Evolutionary conservation across 2,888 invertebrate species (phyloP), one percentile per base, ranked within the genome.

Genomic region (Eristalis tenax): DNA sequence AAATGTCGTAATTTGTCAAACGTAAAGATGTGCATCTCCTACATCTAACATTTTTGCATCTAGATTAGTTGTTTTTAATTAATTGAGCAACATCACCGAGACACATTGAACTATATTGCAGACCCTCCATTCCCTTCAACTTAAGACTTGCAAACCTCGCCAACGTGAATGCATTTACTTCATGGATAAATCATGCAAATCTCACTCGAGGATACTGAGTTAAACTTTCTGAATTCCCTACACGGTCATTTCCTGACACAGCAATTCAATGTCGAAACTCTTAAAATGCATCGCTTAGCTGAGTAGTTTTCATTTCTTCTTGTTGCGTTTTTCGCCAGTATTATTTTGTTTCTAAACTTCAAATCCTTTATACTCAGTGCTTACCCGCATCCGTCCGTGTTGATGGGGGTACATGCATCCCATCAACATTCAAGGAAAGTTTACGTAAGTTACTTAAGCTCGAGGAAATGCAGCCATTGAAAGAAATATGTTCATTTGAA

Each of bases 401-500:
- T 6, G 64, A 63, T 64, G 5, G 15, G 4, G n/a, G 18, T 22
- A 50, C 50, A 50, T 65, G 70, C 81, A 78, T 75, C 40, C 78
- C 83, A 86, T 83, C 69, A 70, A 70, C 64, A 76, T 83, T 61
- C 68, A 66, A 68, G 79, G 83, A 83, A 87, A 83, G 66, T 79
- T 83, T 83, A 78, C 59, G 64, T 83, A 83, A 87, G 75, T 83
- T 79, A 86, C 74, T 70, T 76, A 50, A 77, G 79, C 50, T 79
- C 50, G 6, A 68, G 57, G 70, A 75, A 87, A 79, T 79, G 86
- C 79, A 83, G 70, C 79, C 79, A 87, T 83, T 79, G 75, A 83
- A 87, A 56, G 83, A 83, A 78, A 80, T 83, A 76, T 87, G 75
- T 83, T 83, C 73, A 87, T 83, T 87, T 69, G 50, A 79, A 87